Base-by-base conservation (phyloP, 2,888 invertebrate genomes). In the Cataglyphis altisquamis region DNA sequence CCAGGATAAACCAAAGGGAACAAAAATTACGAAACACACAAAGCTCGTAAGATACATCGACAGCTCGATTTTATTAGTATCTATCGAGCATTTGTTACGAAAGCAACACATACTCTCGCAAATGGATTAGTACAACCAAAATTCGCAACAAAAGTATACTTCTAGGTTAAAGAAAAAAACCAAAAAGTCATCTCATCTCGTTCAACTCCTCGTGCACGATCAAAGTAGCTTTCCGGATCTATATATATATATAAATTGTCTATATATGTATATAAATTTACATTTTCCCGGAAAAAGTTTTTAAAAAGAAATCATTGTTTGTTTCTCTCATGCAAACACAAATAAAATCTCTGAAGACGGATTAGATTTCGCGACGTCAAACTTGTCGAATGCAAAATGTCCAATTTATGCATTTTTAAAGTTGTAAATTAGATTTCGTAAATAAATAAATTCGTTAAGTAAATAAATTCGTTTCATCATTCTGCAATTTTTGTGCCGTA, bases 61-160 rank as follows among this genome's bases (percentile, higher is more conserved):
- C 10, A 21, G 25, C n/a, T 39, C n/a, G 2, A n/a, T 10, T 66
- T 75, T 64, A 64, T 75, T 75, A 41, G 12, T 41, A 48, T 48
- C 18, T 73, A 48, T 64, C 36, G 25, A 64, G 21, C 52, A 64
- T 55, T 75, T 1, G 55, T 75, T 6, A n/a, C 12, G n/a, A 64
- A 52, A 75, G 21, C 45, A 41, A 62, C 9, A 9, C 21, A n/a
- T 62, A 63, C 15, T 73, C 15, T 32, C 5, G 36, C 12, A 74
- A 4, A 32, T 21, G 25, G 36, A 64, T 64, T 62, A 62, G 45
- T 29, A 45, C 6, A 60, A 8, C 25, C 18, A 70, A 41, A 10
- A 10, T n/a, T 6, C 3, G 18, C 18, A 48, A 6, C 10, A 15
- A 63, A 74, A 63, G 18, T 63, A 2, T 10, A 6, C 1, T n/a